Conservation (phyloP, 2,113 vertebrate genomes). For the Paedocypris sp. region DNA sequence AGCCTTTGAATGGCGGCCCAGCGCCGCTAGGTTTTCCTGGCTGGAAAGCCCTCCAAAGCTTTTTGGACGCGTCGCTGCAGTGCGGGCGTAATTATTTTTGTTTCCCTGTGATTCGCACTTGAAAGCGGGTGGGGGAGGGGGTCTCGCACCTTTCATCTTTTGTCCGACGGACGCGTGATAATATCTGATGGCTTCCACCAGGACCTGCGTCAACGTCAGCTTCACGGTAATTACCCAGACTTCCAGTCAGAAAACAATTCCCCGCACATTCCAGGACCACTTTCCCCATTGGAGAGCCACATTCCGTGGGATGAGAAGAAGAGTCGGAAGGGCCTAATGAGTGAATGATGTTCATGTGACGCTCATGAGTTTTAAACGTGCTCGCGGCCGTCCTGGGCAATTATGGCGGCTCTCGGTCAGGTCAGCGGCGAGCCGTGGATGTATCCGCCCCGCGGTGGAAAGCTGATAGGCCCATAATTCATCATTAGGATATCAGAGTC, state of each 20-base stretch:
- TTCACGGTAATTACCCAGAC: slow-evolving; percentile 35
- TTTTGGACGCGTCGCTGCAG: slow-evolving; percentile 17
- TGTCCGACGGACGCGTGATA: slow-evolving; percentile 10
- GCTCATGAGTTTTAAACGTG: slow-evolving; percentile 53
- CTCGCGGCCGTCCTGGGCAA: slow-evolving; percentile 64
- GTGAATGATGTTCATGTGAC: slow-evolving; percentile 24
- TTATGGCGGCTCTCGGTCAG: slow-evolving; percentile 78
- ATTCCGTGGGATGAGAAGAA: too few species aligned
- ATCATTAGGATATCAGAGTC: slow-evolving; percentile 98
- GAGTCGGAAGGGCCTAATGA: slow-evolving; percentile 15
- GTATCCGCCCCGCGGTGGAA: slow-evolving; percentile 73
- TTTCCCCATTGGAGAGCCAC: too few species aligned
- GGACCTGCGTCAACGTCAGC: slow-evolving; percentile 19
- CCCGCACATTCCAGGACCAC: background rate
- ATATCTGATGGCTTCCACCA: slow-evolving; percentile 10
- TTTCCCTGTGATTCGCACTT: slow-evolving; percentile 28
- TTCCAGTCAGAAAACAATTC: slow-evolving; percentile 28
- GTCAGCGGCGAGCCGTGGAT: slow-evolving; percentile 73
- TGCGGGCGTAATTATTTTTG: slow-evolving; percentile 34
- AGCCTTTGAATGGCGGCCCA: slow-evolving; percentile 33
- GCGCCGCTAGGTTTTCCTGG: slow-evolving; percentile 34
- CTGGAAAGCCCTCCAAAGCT: slow-evolving; percentile 38
- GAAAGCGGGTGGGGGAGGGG: slow-evolving; percentile 16
- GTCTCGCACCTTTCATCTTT: slow-evolving; percentile 22
- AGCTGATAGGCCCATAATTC: slow-evolving; percentile 86